Evolutionary conservation across 1,140 invertebrate species (phyloP).

Genomic region (Drosophila equinoxialis): DNA sequence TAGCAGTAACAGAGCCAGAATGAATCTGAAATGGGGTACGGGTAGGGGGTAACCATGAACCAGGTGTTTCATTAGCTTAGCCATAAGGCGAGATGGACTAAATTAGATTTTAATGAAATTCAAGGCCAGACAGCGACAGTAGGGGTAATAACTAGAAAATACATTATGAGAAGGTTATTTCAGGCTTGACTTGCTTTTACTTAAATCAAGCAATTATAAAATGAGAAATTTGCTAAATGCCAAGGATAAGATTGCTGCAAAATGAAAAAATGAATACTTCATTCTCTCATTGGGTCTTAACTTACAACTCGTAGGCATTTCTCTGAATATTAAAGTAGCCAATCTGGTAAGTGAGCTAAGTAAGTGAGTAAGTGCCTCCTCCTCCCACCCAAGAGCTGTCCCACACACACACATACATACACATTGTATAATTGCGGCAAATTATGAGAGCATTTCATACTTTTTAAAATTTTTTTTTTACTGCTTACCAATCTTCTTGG

Average conservation of each 20-base stretch:
- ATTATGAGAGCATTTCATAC: conserved; percentile 33
- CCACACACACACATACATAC: conserved; percentile 1
- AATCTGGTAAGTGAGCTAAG: neutral
- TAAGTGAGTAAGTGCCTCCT: neutral
- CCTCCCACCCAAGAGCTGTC: neutral
- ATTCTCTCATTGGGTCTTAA: neutral
- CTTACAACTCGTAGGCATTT: conserved; percentile 1
- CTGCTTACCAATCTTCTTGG: conserved; percentile 26
- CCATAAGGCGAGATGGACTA: conserved; percentile 33
- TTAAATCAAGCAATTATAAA: neutral
- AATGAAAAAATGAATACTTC: neutral
- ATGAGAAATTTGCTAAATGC: neutral
- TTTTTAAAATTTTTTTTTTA: neutral
- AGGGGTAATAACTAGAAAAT: conserved; percentile 21
- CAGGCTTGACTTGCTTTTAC: conserved; percentile 39
- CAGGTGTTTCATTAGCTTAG: conserved; percentile 46
- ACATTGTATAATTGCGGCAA: conserved; percentile 50
- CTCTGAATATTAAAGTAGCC: conserved; percentile 3
- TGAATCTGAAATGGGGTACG: neutral
- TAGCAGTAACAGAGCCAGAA: conserved; percentile 18
- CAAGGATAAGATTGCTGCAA: too few relatives aligned
- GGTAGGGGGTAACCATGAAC: conserved; percentile 6
- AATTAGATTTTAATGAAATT: conserved; percentile 75
- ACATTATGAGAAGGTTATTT: conserved; percentile 37
- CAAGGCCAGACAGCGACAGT: conserved; percentile 57